Evolutionary conservation across 2,797 vertebrate genomes (phyloP), one percentile per base, ranked within the genome.

Genomic region (Thamnophis elegans): DNA sequence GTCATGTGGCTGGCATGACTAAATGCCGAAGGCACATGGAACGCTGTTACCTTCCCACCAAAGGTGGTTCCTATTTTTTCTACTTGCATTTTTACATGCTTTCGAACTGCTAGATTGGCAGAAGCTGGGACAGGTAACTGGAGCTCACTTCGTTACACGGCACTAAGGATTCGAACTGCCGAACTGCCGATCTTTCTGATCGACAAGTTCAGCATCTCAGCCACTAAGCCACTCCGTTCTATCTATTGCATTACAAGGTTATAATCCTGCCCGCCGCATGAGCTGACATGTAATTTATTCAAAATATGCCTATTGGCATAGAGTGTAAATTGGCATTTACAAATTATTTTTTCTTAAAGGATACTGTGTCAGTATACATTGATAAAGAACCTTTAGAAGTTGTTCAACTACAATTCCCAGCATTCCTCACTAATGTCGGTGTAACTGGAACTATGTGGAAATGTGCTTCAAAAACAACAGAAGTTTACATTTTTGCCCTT

Each of bases 401-500:
- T 55, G 26, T 25, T 87, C 16, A 36, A 36, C 55, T 58, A n/a
- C 20, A 88, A 36, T n/a, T 58, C 55, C 22, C 87, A 88, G 10
- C n/a, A 36, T 87, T 56, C 86, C n/a, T 87, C 54, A 58, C n/a
- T 11, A n/a, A 56, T 88, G 32, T 5, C 18, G 53, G 22, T 58
- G 20, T 25, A 25, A 22, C 11, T 25, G 2, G 62, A 51, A 53
- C 68, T 68, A 4, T 90, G 53, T 90, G 65, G 28, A 73, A 36
- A 53, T 20, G 22, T n/a, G 32, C 20, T 55, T 16, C 51, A 54
- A 42, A 47, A 90, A 90, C 14, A 73, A 36, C n/a, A 10, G 28
- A 12, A 42, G 36, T 42, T 26, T 26, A 28, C 7, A 65, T 53
- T 73, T 95, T 93, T 95, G 54, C 91, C 62, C 2, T 93, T 91